Evolutionary conservation across 2,113 vertebrate genomes (phyloP).

Genomic region (Apteryx mantelli): DNA sequence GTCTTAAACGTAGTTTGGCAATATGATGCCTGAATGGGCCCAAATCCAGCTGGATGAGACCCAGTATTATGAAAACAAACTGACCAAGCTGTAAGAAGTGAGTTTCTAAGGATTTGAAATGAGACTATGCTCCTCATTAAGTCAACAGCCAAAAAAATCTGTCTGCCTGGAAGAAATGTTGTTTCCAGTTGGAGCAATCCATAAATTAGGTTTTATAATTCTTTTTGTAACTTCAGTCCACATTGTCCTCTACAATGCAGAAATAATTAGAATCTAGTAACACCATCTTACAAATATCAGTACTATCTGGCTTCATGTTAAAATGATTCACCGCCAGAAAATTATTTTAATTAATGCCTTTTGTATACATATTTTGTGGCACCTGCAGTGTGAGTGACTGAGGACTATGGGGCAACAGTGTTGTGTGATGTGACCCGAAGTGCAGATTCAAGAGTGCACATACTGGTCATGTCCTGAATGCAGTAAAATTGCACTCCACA

Average conservation of each 20-base stretch:
- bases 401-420: neutral
- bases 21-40: neutral
- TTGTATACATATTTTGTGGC: neutral
- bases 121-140: constrained; percentile 29
- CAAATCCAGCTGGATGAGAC: constrained; percentile 28
- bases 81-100: neutral
- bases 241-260: constrained; percentile 5
- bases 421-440: neutral
- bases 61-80: constrained; percentile 30
- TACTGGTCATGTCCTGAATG: rapidly evolving
- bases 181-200: constrained; percentile 53
- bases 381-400: neutral
- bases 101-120: constrained; percentile 39
- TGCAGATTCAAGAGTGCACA: rapidly evolving
- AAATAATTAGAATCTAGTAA: constrained; percentile 40
- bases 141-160: constrained; percentile 27
- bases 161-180: constrained; percentile 53
- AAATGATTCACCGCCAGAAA: constrained; percentile 8
- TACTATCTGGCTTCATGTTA: constrained; percentile 32
- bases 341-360: neutral
- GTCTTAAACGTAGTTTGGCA: neutral
- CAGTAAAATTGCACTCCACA: neutral
- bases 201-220: constrained; percentile 51
- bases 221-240: constrained; percentile 32
- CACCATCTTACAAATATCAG: constrained; percentile 17